phyloP scores from a whole-genome alignment of 2,888 invertebrate species.

The Poecilobothrus nobilitatus region DNA sequence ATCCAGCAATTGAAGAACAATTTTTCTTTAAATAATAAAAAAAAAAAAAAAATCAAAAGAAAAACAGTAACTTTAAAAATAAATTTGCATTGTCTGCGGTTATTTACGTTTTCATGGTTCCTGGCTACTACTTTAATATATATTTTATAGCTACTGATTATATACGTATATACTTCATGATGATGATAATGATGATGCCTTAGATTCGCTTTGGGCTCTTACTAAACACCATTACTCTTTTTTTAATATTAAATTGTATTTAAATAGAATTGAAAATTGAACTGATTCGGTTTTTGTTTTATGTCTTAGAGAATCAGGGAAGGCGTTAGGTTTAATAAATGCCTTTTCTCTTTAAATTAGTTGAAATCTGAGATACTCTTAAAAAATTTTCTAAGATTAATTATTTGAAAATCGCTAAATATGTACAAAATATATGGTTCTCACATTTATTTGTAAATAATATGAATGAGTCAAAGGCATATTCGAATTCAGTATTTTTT shows the following conservation, averaged over 20 bases:
- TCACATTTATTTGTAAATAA: no score
- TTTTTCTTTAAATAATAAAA: neutral
- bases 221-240: neutral
- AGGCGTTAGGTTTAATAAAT: neutral
- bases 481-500: no score
- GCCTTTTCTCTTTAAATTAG: no score
- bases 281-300: neutral
- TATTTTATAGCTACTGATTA: neutral
- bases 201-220: neutral
- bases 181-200: neutral
- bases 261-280: neutral
- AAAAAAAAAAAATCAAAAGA: neutral
- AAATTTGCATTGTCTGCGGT: slow-evolving; percentile 8
- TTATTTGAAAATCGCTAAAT: no score
- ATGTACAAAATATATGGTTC: no score
- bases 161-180: neutral
- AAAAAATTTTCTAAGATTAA: no score
- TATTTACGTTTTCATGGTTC: slow-evolving; percentile 11
- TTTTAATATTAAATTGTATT: neutral
- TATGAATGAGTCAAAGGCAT: no score
- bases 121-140: neutral
- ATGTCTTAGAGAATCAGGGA: neutral
- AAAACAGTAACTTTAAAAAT: neutral
- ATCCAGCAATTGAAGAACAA: neutral
- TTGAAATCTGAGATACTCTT: no score